Evolutionary conservation across 1,140 invertebrate genomes (phyloP), one percentile per base, ranked within the genome.

Genomic region (Heliconius congener): DNA sequence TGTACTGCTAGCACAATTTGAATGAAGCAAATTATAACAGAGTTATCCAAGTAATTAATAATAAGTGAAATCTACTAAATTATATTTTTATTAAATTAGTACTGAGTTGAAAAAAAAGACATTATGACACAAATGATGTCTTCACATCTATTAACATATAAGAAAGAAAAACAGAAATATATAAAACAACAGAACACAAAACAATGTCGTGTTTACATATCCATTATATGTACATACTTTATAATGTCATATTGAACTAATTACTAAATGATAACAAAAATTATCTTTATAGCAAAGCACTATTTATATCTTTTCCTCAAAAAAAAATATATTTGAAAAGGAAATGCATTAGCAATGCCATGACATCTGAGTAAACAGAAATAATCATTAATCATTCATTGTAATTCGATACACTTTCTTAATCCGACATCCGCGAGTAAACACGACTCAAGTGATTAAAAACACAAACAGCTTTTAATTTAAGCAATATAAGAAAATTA

Each of bases 371-470:
- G 70, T 75, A 79, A 82, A 76, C 73, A 71, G 42, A 81, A 81
- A 73, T 80, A 78, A 84, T 82, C 83, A 85, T 87, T 88, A 85
- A 84, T 88, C 88, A 88, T 91, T 90, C 88, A 90, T 84, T 86
- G 90, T 87, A 88, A 89, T 87, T 85, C 78, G 86, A 88, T 88
- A 90, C 85, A 83, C 83, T 87, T 85, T 84, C 84, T 83, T 50
- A 81, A 81, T 83, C 78, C 71, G 74, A 82, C 83, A 79, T 82
- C 83, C 82, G 82, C 74, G 78, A 72, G 75, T 76, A 76, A 86
- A 84, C 79, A 81, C 83, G 76, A 77, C 78, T 83, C 76, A 79
- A 81, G 81, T 79, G 76, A 79, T 74, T 74, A 84, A 82, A 83
- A 84, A 77, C 81, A 83, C 81, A 77, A 77, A 84, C 81, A 86